Base-by-base conservation (phyloP, 1,140 invertebrate genomes). In the Tetraneura akinire region DNA sequence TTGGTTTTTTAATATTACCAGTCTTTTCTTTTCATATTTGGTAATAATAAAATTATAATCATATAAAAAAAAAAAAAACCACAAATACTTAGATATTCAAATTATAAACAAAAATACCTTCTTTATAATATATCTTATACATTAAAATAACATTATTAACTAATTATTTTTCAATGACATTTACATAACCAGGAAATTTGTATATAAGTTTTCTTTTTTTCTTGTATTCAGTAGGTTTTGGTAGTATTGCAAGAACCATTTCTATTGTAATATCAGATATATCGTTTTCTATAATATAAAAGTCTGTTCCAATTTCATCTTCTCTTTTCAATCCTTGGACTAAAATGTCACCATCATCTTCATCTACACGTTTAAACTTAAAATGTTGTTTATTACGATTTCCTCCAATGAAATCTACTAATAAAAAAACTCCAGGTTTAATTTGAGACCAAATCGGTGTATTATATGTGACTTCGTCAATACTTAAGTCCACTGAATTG, bases 341-440 rank as follows among this genome's bases (percentile, higher is more conserved):
- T 57, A 57, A 57, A 13, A 57, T 57, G 13, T 26, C 13, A 26
- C 55, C n/a, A n/a, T n/a, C n/a, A n/a, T n/a, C n/a, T n/a, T n/a
- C n/a, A n/a, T n/a, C n/a, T n/a, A n/a, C n/a, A 57, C 55, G 55
- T 57, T 57, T 57, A 57, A 57, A 57, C 13, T 57, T 57, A 57
- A 57, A 57, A 57, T 57, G 11, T 57, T 26, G 55, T 57, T 57
- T 57, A 1, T 57, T 57, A 57, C 55, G 55, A 57, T 57, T 26
- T 23, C 23, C 23, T 57, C 55, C 55, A 57, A 57, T 57, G 26
- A 57, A 57, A 57, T 57, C 55, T 57, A 57, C 55, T 57, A 57
- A 57, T 26, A 57, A 23, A 57, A 57, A 57, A 26, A 57, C 55
- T 13, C 55, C 21, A 11, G 55, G 55, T 57, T 57, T 57, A 26